A percentile compares a stretch with the other conserved stretches of the same genome.
Conservation (phyloP, 2,888 invertebrate genomes). For the Sipha maydis region DNA sequence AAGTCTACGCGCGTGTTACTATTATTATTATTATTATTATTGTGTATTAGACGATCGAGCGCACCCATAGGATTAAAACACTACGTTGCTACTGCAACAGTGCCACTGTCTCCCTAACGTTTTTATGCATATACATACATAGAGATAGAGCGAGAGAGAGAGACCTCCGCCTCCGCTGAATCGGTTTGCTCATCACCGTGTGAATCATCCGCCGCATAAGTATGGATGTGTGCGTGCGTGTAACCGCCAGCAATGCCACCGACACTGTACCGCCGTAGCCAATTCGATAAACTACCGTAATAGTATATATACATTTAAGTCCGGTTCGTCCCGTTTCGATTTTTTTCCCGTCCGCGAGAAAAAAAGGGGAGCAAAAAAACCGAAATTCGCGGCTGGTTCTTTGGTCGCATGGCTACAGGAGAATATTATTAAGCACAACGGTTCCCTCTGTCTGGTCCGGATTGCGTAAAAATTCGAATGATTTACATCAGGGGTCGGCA, state of each 20-base stretch:
- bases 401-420: neutral
- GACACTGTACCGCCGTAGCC: conserved; percentile 4
- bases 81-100: too few relatives aligned
- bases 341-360: neutral
- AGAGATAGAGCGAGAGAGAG: too few relatives aligned
- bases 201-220: conserved; percentile 28
- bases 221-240: neutral
- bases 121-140: neutral
- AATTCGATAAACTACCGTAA: conserved; percentile 37
- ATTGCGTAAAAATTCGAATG: too few relatives aligned
- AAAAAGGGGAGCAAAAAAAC: neutral
- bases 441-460: neutral
- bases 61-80: conserved; percentile 24
- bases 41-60: neutral
- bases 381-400: neutral
- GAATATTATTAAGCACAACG: neutral
- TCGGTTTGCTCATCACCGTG: conserved; percentile 19
- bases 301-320: neutral
- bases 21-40: neutral
- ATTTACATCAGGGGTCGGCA: too few relatives aligned
- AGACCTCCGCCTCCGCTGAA: neutral
- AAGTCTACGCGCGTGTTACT: neutral
- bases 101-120: neutral
- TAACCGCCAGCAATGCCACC: neutral
- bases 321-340: neutral